Conservation (phyloP, 1,140 invertebrate species). For the Ctenoplectra terminalis region DNA sequence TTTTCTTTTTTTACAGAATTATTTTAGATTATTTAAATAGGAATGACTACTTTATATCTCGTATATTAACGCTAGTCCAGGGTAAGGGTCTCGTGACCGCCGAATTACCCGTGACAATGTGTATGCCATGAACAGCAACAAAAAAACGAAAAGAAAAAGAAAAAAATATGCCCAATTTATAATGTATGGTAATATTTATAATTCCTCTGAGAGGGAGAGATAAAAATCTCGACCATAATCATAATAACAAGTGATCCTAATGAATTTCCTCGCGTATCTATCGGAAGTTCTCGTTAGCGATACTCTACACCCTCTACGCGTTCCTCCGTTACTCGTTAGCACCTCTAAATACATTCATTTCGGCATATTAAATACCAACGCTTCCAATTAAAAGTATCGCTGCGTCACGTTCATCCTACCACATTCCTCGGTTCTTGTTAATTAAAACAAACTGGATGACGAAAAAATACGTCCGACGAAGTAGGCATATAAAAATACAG, state of each 20-base stretch:
- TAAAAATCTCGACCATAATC: background rate
- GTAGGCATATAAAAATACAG: no score
- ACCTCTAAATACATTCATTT: background rate
- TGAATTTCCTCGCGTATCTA: background rate
- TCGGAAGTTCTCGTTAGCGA: conserved; percentile 2
- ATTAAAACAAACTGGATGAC: conserved; percentile 11
- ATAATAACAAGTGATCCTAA: conserved; percentile 6
- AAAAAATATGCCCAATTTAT: conserved; percentile 9
- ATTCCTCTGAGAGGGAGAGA: background rate
- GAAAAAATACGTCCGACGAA: background rate
- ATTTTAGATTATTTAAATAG: no score
- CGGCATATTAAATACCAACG: conserved; percentile 29
- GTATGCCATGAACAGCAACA: background rate
- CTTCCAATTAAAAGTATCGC: conserved; percentile 37
- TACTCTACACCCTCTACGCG: background rate
- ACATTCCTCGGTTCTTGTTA: background rate
- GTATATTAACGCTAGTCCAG: background rate
- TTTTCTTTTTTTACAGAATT: no score
- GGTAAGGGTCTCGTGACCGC: background rate
- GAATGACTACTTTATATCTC: background rate
- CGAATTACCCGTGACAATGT: conserved; percentile 11
- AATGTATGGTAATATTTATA: background rate
- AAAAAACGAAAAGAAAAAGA: background rate
- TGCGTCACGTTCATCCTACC: background rate
- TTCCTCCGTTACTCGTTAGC: conserved; percentile 11